phyloP scores from a whole-genome alignment of 2,113 vertebrate genomes.

The Cichladusa arquata region DNA sequence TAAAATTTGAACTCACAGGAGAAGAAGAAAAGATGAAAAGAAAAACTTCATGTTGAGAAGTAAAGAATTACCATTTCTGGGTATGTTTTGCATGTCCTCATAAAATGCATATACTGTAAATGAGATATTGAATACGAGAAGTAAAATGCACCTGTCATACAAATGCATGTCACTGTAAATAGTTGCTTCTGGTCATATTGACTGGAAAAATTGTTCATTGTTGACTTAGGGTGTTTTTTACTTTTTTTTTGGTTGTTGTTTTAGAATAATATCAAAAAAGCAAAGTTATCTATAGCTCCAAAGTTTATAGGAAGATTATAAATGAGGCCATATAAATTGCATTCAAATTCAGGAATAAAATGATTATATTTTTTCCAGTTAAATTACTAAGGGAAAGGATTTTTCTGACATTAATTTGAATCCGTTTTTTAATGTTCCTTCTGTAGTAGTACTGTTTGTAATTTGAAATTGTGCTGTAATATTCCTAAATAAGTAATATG shows the following conservation, averaged over 20 bases:
- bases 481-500: not conserved
- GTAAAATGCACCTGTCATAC: not conserved
- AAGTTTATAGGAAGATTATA: not conserved
- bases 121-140: not conserved
- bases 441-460: not conserved
- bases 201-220: not conserved
- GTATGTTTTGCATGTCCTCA: not conserved
- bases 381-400: not conserved
- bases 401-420: not conserved
- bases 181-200: not conserved
- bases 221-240: not conserved
- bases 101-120: not conserved
- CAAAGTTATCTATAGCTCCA: not conserved
- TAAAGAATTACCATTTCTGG: not conserved
- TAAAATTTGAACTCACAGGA: not conserved
- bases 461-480: not conserved
- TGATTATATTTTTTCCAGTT: not conserved
- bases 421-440: not conserved
- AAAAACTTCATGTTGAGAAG: not conserved
- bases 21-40: not conserved
- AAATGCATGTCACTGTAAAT: not conserved
- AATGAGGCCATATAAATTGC: not conserved
- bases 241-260: not conserved
- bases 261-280: not conserved
- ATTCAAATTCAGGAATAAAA: not conserved